These are phyloP conservation scores for Drosophila maculinotata DNA, from an alignment of 2,888 invertebrate genomes.

Conservation along the genomic window DNA sequence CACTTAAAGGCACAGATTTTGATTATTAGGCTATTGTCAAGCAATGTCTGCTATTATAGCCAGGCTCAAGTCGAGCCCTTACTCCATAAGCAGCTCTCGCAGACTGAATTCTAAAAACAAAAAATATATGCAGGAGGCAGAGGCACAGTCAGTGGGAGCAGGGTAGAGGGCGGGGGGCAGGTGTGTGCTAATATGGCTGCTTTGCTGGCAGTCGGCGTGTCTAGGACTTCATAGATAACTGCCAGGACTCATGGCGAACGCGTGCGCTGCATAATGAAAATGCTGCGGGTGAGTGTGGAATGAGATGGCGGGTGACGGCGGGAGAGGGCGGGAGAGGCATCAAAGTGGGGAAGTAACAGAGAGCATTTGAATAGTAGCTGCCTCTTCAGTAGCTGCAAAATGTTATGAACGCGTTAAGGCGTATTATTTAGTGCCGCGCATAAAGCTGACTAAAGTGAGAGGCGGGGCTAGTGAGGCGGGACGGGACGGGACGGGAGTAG, in stretches of 20 bases:
- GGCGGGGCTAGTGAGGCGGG: too few species aligned
- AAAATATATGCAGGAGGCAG: slow-evolving; percentile 1
- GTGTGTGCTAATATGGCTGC: slow-evolving; percentile 54
- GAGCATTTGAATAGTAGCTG: slow-evolving; percentile 53
- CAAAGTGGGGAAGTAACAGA: too few species aligned
- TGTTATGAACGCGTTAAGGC: slow-evolving; percentile 58
- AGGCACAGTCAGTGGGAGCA: neutral
- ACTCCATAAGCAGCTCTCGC: slow-evolving; percentile 35
- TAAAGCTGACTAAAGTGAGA: slow-evolving; percentile 19
- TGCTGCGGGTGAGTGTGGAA: slow-evolving; percentile 45
- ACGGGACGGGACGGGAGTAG: neutral
- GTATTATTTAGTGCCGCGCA: slow-evolving; percentile 56
- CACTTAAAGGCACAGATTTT: slow-evolving; percentile 6
- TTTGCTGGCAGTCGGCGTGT: slow-evolving; percentile 51
- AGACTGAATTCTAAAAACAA: slow-evolving; percentile 16
- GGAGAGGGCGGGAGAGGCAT: neutral
- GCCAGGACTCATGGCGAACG: slow-evolving; percentile 62
- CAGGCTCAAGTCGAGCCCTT: slow-evolving; percentile 3
- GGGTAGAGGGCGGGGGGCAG: neutral
- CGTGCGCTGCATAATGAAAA: slow-evolving; percentile 73
- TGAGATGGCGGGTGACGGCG: neutral
- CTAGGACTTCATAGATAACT: slow-evolving; percentile 70
- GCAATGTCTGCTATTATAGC: slow-evolving; percentile 9
- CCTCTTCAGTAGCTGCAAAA: slow-evolving; percentile 49
- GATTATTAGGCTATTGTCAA: slow-evolving; percentile 7